phyloP scores from a whole-genome alignment of 2,888 invertebrate species.

The Noctua janthina region DNA sequence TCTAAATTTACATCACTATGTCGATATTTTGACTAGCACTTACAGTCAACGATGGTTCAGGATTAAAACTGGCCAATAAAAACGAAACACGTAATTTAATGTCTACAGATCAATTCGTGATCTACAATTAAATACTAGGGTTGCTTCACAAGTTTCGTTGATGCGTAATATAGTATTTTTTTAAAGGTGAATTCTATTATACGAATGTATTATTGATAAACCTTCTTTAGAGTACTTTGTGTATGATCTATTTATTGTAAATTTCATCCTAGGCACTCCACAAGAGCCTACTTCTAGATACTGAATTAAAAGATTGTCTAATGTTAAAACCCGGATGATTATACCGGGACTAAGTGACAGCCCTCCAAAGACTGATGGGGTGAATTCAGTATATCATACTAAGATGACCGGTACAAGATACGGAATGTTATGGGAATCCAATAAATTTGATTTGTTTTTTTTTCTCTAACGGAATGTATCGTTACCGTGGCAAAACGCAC shows the following conservation, averaged over 20 bases:
- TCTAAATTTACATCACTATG: slow-evolving; percentile 79
- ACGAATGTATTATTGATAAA: slow-evolving; percentile 6
- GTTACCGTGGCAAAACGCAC: too few species aligned
- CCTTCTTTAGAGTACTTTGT: slow-evolving; percentile 5
- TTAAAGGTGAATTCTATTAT: slow-evolving; percentile 1
- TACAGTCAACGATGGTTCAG: slow-evolving; percentile 76
- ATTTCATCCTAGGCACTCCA: slow-evolving; percentile 32
- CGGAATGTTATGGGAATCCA: too few species aligned
- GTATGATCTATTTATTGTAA: slow-evolving; percentile 19
- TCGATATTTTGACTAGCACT: slow-evolving; percentile 85
- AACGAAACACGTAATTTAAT: slow-evolving; percentile 39
- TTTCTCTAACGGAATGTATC: too few species aligned
- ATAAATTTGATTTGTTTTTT: too few species aligned
- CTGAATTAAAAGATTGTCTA: slow-evolving; percentile 33
- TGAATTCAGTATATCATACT: too few species aligned
- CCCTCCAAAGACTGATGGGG: too few species aligned
- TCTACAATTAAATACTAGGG: slow-evolving; percentile 45
- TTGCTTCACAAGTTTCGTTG: slow-evolving; percentile 26
- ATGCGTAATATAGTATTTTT: slow-evolving; percentile 10
- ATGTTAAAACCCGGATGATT: slow-evolving; percentile 21
- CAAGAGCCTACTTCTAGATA: slow-evolving; percentile 37
- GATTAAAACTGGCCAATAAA: slow-evolving; percentile 59
- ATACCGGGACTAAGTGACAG: neutral
- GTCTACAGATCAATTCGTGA: slow-evolving; percentile 35
- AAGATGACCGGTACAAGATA: too few species aligned